phyloP scores from a whole-genome alignment of 2,113 vertebrate species.

The Cairina moschata region DNA sequence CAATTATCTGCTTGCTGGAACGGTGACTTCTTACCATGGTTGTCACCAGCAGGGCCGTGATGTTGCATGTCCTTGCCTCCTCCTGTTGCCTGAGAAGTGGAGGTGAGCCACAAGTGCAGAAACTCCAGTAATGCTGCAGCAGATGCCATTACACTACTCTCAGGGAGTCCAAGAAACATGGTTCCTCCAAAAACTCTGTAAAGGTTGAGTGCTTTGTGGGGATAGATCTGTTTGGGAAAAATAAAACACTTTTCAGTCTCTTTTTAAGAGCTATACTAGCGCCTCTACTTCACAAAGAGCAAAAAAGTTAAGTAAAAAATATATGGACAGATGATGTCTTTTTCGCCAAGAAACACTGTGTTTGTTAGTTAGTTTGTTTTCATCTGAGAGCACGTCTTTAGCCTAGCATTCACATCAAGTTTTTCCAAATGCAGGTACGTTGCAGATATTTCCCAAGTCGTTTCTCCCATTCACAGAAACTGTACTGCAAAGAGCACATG shows the following conservation, averaged over 20 bases:
- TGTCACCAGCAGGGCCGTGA: background rate
- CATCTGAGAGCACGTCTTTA: background rate
- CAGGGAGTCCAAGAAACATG: rapidly evolving
- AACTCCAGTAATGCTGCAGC: background rate
- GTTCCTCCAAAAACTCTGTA: background rate
- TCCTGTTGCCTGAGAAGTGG: background rate
- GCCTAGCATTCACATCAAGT: background rate
- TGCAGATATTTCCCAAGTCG: background rate
- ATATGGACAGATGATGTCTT: background rate
- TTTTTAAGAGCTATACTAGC: background rate
- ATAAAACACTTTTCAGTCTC: background rate
- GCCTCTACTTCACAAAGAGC: background rate
- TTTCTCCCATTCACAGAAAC: background rate
- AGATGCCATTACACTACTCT: background rate
- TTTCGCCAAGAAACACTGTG: rapidly evolving
- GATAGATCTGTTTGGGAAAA: background rate
- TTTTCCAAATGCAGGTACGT: background rate
- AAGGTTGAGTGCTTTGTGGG: background rate
- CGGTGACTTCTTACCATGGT: background rate
- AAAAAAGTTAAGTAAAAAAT: background rate
- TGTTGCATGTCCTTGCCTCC: background rate
- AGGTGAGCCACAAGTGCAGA: rapidly evolving
- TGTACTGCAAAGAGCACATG: background rate
- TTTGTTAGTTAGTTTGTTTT: no score
- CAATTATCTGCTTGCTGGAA: background rate